Percentiles rank a stretch among this genome's conserved stretches.
Evolutionary conservation across 2,888 invertebrate species (phyloP).

Genomic region (Caenorhabditis becei): DNA sequence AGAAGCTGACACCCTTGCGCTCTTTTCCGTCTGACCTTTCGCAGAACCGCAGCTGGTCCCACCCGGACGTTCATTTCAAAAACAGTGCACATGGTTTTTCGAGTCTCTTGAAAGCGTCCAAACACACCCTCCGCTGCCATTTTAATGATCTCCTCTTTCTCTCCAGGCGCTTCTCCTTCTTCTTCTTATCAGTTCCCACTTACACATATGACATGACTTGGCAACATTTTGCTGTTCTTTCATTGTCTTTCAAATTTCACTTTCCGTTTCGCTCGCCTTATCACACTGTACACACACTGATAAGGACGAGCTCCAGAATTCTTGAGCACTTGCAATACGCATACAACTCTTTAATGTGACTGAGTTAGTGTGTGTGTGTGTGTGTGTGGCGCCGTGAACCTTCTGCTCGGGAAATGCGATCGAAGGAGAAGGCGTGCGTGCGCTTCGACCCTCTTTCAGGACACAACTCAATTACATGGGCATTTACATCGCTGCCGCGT

Average conservation of each 20-base stretch:
- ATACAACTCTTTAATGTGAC: constrained; percentile 17
- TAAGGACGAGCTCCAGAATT: constrained; percentile 41
- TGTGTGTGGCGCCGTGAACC: neutral
- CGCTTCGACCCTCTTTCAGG: constrained; percentile 22
- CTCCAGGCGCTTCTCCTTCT: constrained; percentile 26
- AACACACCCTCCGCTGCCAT: constrained; percentile 1
- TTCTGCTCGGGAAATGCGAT: neutral
- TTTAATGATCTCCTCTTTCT: constrained; percentile 28
- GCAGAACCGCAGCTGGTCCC: neutral
- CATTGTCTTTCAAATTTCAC: constrained; percentile 53
- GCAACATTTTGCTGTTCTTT: constrained; percentile 53
- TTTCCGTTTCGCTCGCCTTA: constrained; percentile 47
- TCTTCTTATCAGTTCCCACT: constrained; percentile 10
- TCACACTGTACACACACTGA: constrained; percentile 32
- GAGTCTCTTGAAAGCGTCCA: constrained; percentile 14
- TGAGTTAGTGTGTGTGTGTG: too few relatives aligned
- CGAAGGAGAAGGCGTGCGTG: constrained; percentile 5
- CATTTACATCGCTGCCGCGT: constrained; percentile 29
- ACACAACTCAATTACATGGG: constrained; percentile 55
- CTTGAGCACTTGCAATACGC: constrained; percentile 38
- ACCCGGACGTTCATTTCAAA: neutral
- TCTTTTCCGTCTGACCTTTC: neutral
- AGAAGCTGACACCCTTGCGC: too few relatives aligned
- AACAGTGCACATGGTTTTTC: neutral
- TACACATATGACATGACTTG: constrained; percentile 41